Evolutionary conservation across 2,113 vertebrate species (phyloP).

Genomic region (Podocnemis expansa): DNA sequence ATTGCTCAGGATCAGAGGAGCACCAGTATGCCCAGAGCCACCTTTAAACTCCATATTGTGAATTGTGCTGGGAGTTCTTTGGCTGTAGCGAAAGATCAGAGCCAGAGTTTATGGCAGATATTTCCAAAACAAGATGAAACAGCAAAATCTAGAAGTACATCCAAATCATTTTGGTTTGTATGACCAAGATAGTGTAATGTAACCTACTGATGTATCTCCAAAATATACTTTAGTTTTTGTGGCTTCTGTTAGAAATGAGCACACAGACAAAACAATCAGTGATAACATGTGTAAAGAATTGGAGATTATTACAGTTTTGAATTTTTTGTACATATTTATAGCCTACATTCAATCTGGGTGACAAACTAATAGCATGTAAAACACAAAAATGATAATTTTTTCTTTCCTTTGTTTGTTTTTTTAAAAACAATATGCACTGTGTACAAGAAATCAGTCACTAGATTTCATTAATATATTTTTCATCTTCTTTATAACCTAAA

Average conservation of each 20-base stretch:
- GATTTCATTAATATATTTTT: background rate
- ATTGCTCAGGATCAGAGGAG: background rate
- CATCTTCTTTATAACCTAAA: background rate
- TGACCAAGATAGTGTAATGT: background rate
- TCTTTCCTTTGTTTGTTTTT: background rate
- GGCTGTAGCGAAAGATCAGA: background rate
- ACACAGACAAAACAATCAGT: slow-evolving; percentile 54
- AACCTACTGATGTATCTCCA: background rate
- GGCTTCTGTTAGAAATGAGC: slow-evolving; percentile 38
- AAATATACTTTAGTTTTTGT: slow-evolving; percentile 37
- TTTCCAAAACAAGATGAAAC: background rate
- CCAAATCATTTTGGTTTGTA: background rate
- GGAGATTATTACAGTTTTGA: slow-evolving; percentile 39
- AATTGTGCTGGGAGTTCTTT: background rate
- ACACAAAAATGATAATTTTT: background rate
- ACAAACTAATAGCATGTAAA: background rate
- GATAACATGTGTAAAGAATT: slow-evolving; percentile 49
- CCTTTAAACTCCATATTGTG: background rate
- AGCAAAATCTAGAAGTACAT: background rate
- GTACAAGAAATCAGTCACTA: background rate
- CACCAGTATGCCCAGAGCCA: accelerated
- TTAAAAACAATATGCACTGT: background rate
- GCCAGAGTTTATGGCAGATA: accelerated
- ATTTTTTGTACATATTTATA: slow-evolving; percentile 53
- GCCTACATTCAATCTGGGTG: background rate